Conservation (phyloP, 37 sponge, comb jelly and placozoan genomes). For the Aplysina aerophoba region DNA sequence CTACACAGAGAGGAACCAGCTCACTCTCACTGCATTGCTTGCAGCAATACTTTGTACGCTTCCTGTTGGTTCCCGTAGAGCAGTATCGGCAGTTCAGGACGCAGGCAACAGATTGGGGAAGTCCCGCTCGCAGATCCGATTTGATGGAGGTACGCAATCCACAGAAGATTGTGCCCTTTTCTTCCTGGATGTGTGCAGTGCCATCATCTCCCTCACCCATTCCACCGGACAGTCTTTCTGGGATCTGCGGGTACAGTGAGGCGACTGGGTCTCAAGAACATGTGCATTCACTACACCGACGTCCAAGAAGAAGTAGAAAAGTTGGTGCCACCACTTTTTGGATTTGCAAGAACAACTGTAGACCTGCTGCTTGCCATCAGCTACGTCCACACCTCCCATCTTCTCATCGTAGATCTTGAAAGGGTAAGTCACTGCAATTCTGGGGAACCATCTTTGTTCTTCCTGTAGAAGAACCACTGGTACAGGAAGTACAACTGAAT, state of each 20-base stretch:
- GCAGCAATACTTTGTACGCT: slow-evolving; percentile 21
- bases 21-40: neutral
- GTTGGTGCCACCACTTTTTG: slow-evolving; percentile 22
- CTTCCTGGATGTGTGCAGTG: slow-evolving; percentile 21
- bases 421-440: neutral
- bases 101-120: neutral
- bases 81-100: slow-evolving; percentile 13
- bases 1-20: slow-evolving; percentile 22
- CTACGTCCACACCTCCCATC: slow-evolving; percentile 8
- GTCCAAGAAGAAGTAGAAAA: slow-evolving; percentile 25
- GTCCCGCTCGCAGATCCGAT: neutral
- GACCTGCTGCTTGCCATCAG: neutral
- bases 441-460: neutral
- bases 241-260: neutral
- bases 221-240: neutral
- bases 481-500: too few relatives aligned
- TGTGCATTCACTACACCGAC: slow-evolving; percentile 8
- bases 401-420: neutral
- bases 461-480: too few relatives aligned
- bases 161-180: neutral
- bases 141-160: slow-evolving; percentile 9
- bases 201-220: slow-evolving; percentile 9
- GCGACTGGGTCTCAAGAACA: neutral
- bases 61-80: neutral
- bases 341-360: slow-evolving; percentile 13